These are phyloP conservation scores for Lethenteron camtschaticum DNA, from an alignment of 2,113 vertebrate genomes.

Conservation along the genomic window DNA sequence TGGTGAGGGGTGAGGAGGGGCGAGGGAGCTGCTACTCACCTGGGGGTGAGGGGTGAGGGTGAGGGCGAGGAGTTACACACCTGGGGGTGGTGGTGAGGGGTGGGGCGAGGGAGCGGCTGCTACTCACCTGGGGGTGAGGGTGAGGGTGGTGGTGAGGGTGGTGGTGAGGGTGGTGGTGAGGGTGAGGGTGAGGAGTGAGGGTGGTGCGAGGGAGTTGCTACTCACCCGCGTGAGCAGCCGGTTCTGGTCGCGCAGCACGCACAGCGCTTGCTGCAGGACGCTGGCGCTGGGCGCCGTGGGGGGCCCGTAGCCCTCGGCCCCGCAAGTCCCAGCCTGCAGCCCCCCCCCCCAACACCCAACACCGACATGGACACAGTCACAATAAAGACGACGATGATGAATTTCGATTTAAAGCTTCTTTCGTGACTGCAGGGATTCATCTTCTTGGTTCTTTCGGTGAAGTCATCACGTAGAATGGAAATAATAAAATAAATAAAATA, in stretches of 20 bases:
- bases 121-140: conserved; percentile 22
- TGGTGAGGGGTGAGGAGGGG: neutral
- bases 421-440: neutral
- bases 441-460: too few species aligned
- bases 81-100: neutral
- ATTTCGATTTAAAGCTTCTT: too few species aligned
- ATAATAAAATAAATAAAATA: too few species aligned
- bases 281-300: conserved; percentile 11
- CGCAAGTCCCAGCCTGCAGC: neutral
- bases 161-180: neutral
- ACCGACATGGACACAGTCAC: neutral
- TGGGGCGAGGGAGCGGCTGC: neutral
- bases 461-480: too few species aligned
- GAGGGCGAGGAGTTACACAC: too few species aligned
- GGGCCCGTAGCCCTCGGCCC: neutral
- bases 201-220: rapidly evolving
- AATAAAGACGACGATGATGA: neutral
- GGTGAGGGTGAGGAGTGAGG: neutral
- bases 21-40: conserved; percentile 18
- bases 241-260: conserved; percentile 80
- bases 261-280: conserved; percentile 42
- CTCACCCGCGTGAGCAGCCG: conserved; percentile 65
- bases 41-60: neutral
- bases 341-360: neutral
- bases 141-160: too few species aligned